Evolutionary conservation across 2,113 vertebrate species (phyloP).

Genomic region (Scalopus aquaticus): DNA sequence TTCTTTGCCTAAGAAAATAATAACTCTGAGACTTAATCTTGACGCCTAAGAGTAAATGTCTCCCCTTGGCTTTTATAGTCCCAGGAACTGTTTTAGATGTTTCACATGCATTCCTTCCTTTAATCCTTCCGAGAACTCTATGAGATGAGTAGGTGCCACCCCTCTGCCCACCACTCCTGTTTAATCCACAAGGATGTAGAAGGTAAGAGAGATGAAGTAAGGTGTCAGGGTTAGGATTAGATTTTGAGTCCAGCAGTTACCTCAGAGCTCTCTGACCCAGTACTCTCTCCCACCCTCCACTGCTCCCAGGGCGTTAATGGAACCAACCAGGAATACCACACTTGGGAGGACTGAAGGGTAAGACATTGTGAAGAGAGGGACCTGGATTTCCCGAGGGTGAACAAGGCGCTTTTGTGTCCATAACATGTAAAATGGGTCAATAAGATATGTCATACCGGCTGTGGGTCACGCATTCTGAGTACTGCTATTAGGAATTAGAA

Average conservation of each 20-base stretch:
- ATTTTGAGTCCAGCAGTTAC: not conserved
- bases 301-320: not conserved
- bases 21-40: not conserved
- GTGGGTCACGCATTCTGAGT: not conserved
- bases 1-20: constrained; percentile 61
- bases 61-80: not conserved
- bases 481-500: not conserved
- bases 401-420: not conserved
- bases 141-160: too few species aligned
- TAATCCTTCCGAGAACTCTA: not conserved
- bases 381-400: not conserved
- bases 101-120: not conserved
- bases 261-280: not conserved
- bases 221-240: not conserved
- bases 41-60: not conserved
- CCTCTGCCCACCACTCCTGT: too few species aligned
- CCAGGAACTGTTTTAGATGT: not conserved
- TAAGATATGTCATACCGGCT: not conserved
- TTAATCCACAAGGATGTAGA: not conserved
- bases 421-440: not conserved
- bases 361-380: not conserved
- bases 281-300: not conserved
- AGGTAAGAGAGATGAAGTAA: not conserved
- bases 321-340: not conserved
- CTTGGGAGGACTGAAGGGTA: not conserved